Conservation (phyloP, 2,888 invertebrate species). For the Listrodromus nycthemerus region DNA sequence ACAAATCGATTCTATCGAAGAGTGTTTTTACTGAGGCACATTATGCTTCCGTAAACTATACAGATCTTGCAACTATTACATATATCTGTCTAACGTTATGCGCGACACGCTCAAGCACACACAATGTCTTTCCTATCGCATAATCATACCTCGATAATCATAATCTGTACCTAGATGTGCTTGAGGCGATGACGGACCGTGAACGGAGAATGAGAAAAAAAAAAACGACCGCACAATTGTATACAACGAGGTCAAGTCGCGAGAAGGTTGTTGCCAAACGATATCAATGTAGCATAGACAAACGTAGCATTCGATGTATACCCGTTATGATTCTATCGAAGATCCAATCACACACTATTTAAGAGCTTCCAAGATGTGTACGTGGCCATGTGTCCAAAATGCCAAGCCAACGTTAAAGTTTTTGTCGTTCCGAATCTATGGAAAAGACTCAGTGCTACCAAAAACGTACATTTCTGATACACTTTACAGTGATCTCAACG, state of each 20-base stretch:
- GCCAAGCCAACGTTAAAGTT: constrained; percentile 76
- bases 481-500: neutral
- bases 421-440: constrained; percentile 24
- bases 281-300: constrained; percentile 80
- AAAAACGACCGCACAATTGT: constrained; percentile 75
- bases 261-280: constrained; percentile 78
- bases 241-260: constrained; percentile 76
- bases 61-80: constrained; percentile 33
- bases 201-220: constrained; percentile 29
- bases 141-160: constrained; percentile 79
- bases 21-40: constrained; percentile 18
- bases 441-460: constrained; percentile 26
- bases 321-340: constrained; percentile 73
- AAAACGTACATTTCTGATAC: constrained; percentile 41
- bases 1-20: constrained; percentile 2
- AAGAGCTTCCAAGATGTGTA: constrained; percentile 79
- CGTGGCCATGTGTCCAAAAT: constrained; percentile 73
- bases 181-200: constrained; percentile 68
- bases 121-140: constrained; percentile 77
- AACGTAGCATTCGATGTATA: constrained; percentile 78
- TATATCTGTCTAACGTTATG: constrained; percentile 72
- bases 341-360: constrained; percentile 72
- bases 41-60: neutral
- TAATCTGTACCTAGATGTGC: constrained; percentile 77
- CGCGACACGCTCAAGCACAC: constrained; percentile 73